Conservation (phyloP, 1,140 invertebrate species). For the Microvelia longipes region DNA sequence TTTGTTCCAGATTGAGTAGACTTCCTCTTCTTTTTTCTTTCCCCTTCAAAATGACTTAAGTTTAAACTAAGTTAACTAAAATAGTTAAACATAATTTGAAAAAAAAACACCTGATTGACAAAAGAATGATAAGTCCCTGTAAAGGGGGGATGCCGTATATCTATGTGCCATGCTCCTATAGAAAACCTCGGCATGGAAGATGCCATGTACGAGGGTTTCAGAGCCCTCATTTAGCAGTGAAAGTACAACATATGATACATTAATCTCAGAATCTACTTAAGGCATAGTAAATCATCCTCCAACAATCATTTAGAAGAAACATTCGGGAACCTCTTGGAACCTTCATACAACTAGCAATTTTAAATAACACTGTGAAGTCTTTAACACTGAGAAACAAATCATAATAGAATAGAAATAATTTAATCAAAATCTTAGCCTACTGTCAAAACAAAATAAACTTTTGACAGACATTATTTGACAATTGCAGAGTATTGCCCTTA, state of each 20-base stretch:
- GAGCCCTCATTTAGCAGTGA: not conserved
- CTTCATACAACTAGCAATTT: not conserved
- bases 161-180: constrained; percentile 11
- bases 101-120: not conserved
- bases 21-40: no score
- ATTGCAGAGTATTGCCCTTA: no score
- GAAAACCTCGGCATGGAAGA: not conserved
- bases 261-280: no score
- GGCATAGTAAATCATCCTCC: no score
- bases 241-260: no score
- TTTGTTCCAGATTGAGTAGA: no score
- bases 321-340: no score
- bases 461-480: not conserved
- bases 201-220: not conserved
- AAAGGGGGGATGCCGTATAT: constrained; percentile 4
- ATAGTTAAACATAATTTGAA: no score
- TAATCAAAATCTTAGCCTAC: not conserved
- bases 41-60: no score
- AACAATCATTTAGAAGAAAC: no score
- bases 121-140: not conserved
- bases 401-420: not conserved
- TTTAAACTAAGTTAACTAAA: no score
- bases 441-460: not conserved
- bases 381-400: not conserved
- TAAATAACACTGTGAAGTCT: not conserved